Evolutionary conservation across 2,888 invertebrate genomes (phyloP).

Genomic region (Phortica okadai): DNA sequence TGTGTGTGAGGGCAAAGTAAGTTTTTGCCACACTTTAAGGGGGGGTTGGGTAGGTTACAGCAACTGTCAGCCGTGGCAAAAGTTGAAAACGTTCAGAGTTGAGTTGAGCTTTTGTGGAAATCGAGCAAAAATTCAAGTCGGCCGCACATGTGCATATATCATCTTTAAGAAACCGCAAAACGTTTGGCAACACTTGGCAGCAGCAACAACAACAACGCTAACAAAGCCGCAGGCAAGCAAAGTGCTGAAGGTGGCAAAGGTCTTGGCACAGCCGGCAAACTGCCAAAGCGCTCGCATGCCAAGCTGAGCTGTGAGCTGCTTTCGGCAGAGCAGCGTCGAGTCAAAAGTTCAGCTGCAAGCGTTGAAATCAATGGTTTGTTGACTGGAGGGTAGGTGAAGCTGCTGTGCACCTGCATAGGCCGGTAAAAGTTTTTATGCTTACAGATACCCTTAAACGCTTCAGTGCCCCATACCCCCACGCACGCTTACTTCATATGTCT

Average conservation of each 20-base stretch:
- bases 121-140: not conserved
- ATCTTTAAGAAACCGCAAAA: slow-evolving; percentile 23
- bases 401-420: not conserved
- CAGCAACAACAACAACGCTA: not conserved
- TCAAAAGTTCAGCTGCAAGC: not conserved
- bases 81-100: slow-evolving; percentile 1
- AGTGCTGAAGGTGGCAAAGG: not conserved
- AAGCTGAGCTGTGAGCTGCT: not conserved
- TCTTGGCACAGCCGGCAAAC: not conserved
- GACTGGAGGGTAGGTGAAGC: not conserved
- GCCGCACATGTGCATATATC: slow-evolving; percentile 9
- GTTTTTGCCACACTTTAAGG: not conserved
- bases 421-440: not conserved
- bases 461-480: too few species aligned
- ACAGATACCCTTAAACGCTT: not conserved
- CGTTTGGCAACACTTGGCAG: slow-evolving; percentile 23
- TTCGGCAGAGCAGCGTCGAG: not conserved
- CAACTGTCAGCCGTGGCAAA: not conserved
- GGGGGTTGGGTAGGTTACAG: not conserved
- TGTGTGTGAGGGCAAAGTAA: not conserved
- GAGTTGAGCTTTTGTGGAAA: not conserved
- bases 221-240: slow-evolving; percentile 2
- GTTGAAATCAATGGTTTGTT: not conserved
- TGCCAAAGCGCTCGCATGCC: not conserved
- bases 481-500: not conserved